Conservation (phyloP, 2,888 invertebrate species). For the Apamea sordens region DNA sequence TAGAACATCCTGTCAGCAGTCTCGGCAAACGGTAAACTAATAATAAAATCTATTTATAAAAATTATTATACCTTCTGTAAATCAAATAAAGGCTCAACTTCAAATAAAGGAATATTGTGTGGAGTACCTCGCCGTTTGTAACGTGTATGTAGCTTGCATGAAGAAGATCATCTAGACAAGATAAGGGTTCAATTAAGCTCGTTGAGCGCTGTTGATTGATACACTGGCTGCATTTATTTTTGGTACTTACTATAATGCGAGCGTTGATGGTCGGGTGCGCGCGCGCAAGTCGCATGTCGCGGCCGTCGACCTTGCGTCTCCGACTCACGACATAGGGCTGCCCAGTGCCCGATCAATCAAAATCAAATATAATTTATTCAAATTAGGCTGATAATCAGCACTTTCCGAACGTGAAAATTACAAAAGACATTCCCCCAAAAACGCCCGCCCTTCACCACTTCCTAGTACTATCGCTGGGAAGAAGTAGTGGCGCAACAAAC, state of each 20-base stretch:
- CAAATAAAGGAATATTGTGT: constrained; percentile 8
- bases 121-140: background rate
- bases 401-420: too few relatives aligned
- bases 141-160: background rate
- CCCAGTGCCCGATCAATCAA: background rate
- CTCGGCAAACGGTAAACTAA: background rate
- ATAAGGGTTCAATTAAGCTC: constrained; percentile 44
- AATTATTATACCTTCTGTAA: background rate
- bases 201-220: constrained; percentile 39
- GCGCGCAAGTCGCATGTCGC: constrained; percentile 66
- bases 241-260: constrained; percentile 28
- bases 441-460: too few relatives aligned
- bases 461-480: too few relatives aligned
- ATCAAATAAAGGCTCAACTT: background rate
- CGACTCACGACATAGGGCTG: constrained; percentile 41
- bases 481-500: too few relatives aligned
- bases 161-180: constrained; percentile 18
- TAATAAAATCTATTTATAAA: background rate
- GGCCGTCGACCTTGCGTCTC: constrained; percentile 77
- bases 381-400: too few relatives aligned
- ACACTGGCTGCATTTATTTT: constrained; percentile 48
- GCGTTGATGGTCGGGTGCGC: constrained; percentile 49
- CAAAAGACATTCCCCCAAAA: too few relatives aligned
- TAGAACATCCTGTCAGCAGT: background rate
- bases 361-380: too few relatives aligned